Conservation (phyloP, 2,113 vertebrate species). For the Phylloscopus trochiloides region DNA sequence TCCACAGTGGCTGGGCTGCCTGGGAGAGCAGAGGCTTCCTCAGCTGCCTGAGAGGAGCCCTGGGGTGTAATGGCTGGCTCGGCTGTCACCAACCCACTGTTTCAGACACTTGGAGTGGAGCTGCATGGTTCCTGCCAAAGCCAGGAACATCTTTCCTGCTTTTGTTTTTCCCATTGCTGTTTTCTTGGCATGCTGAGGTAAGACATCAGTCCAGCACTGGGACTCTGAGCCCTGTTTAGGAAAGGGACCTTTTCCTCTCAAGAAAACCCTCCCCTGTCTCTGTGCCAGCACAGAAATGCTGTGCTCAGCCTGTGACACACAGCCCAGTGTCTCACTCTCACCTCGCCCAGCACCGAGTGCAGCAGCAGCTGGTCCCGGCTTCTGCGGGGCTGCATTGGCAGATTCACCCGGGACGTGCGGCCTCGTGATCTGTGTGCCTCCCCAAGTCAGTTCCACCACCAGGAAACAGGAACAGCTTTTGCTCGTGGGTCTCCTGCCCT, state of each 20-base stretch:
- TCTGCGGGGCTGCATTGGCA: not conserved
- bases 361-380: not conserved
- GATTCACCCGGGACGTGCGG: accelerated
- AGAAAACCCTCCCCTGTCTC: not conserved
- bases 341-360: accelerated
- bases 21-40: not conserved
- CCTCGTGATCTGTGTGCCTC: accelerated
- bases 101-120: not conserved
- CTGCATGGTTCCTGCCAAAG: not conserved
- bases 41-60: not conserved
- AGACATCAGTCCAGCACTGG: not conserved
- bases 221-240: not conserved
- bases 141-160: not conserved
- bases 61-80: accelerated
- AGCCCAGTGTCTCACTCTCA: not conserved
- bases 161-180: not conserved
- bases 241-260: not conserved
- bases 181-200: not conserved
- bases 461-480: not conserved
- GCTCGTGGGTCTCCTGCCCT: not conserved
- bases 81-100: not conserved
- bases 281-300: not conserved
- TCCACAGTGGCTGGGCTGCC: not conserved
- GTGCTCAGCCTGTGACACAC: not conserved
- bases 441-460: not conserved